phyloP scores from a whole-genome alignment of 2,113 vertebrate genomes.

The Probosciger aterrimus region DNA sequence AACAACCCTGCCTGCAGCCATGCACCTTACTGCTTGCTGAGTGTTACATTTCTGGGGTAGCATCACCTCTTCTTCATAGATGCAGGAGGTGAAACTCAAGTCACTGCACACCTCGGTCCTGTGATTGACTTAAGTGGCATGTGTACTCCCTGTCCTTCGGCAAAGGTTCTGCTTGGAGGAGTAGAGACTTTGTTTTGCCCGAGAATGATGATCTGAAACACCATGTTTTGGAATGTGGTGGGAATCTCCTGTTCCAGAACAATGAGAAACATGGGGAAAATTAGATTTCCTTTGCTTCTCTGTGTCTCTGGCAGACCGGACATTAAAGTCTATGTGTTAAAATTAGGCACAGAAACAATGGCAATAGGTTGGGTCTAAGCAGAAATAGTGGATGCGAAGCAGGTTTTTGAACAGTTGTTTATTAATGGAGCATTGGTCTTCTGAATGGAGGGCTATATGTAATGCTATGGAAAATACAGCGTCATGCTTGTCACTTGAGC shows the following conservation, averaged over 20 bases:
- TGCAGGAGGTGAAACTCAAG: background rate
- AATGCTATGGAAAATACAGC: background rate
- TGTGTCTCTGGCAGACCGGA: background rate
- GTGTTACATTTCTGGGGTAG: background rate
- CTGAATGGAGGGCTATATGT: background rate
- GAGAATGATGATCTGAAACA: background rate
- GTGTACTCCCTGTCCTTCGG: background rate
- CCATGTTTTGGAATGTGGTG: background rate
- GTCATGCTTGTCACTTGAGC: background rate
- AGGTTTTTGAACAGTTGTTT: background rate
- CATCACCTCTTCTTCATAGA: background rate
- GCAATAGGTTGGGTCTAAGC: background rate
- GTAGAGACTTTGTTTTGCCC: background rate
- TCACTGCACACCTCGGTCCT: background rate
- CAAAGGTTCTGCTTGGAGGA: background rate
- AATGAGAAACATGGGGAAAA: background rate
- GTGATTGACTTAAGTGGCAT: accelerated
- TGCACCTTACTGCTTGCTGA: background rate
- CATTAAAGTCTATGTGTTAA: background rate
- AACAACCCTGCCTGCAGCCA: accelerated
- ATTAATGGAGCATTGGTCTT: background rate
- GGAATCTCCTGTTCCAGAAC: background rate
- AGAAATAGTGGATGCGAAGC: background rate
- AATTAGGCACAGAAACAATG: background rate
- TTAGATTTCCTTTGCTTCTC: background rate